These are phyloP conservation scores for Cyanistes caeruleus DNA, from an alignment of 2,113 vertebrate genomes.

Conservation along the genomic window DNA sequence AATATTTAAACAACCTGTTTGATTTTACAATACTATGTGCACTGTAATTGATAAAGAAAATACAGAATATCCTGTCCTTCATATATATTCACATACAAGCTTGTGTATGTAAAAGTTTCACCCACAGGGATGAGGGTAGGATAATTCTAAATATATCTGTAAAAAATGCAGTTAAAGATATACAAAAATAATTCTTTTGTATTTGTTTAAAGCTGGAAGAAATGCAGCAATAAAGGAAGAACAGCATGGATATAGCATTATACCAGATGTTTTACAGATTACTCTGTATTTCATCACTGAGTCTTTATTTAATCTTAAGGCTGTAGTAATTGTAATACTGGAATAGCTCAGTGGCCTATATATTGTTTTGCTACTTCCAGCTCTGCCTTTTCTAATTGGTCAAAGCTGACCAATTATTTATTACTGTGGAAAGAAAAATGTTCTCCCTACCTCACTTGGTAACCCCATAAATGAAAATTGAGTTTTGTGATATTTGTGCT, in stretches of 20 bases:
- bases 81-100: neutral
- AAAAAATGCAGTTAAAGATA: neutral
- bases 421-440: neutral
- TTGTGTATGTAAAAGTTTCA: neutral
- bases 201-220: neutral
- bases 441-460: neutral
- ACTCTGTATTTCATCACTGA: slow-evolving; percentile 2
- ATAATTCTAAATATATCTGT: neutral
- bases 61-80: neutral
- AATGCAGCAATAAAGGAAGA: neutral
- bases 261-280: slow-evolving; percentile 45
- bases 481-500: neutral
- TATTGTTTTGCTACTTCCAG: neutral
- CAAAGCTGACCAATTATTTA: neutral
- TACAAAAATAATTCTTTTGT: neutral
- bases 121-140: neutral
- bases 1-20: neutral
- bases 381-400: neutral
- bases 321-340: neutral
- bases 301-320: slow-evolving; percentile 37
- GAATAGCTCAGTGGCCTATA: neutral
- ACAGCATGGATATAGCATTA: neutral
- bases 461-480: neutral
- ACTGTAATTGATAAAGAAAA: neutral
- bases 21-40: neutral